Percentiles rank a stretch among this genome's conserved stretches.
These are phyloP conservation scores for Xiphophorus couchianus DNA, from an alignment of 2,113 vertebrate species.

Conservation along the genomic window DNA sequence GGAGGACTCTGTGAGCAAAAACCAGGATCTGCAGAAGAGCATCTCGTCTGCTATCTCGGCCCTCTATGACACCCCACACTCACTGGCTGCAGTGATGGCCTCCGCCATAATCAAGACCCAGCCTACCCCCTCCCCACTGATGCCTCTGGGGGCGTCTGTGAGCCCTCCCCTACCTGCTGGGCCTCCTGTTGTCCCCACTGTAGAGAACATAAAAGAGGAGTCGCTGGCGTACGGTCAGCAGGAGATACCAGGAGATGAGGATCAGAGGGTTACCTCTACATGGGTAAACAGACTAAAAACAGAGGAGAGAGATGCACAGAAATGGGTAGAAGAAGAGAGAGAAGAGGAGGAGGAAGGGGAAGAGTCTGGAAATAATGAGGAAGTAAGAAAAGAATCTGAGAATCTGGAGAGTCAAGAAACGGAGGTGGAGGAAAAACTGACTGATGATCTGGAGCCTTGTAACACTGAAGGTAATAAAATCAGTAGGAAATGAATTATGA, in stretches of 20 bases:
- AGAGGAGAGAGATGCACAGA: constrained; percentile 13
- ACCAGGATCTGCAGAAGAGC: constrained; percentile 92
- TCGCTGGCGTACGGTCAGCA: constrained; percentile 17
- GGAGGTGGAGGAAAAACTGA: not conserved
- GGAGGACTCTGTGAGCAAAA: constrained; percentile 91
- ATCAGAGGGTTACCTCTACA: constrained; percentile 16
- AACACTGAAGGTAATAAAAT: constrained; percentile 65
- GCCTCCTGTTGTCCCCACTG: constrained; percentile 52
- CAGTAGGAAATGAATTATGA: not conserved
- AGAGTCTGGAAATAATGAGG: constrained; percentile 26
- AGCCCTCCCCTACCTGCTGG: constrained; percentile 64
- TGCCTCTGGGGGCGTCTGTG: constrained; percentile 47
- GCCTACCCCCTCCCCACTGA: constrained; percentile 56
- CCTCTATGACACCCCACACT: constrained; percentile 87
- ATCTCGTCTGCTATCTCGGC: constrained; percentile 93
- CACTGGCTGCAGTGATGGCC: constrained; percentile 68
- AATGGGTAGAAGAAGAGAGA: not conserved
- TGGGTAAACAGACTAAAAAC: not conserved
- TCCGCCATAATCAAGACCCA: constrained; percentile 62
- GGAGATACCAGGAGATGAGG: constrained; percentile 28
- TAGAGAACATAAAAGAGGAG: constrained; percentile 28
- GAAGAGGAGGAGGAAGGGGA: constrained; percentile 18
- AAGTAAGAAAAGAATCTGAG: constrained; percentile 17
- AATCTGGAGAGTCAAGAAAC: constrained; percentile 21
- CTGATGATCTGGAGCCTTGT: constrained; percentile 28